Evolutionary conservation across 2,113 vertebrate species (phyloP).

Genomic region (Bungarus multicinctus): DNA sequence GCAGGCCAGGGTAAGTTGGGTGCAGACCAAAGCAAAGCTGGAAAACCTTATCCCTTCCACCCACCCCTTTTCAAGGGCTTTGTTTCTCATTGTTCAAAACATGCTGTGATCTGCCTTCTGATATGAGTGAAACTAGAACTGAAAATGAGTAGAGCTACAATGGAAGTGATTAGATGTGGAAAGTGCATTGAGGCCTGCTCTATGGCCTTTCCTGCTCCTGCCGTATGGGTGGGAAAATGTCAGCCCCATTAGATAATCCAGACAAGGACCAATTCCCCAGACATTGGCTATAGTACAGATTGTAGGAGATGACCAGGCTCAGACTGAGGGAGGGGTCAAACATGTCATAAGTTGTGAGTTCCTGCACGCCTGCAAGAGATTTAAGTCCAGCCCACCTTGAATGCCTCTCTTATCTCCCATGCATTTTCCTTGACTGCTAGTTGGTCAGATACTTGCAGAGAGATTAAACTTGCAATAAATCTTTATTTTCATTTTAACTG

Average conservation of each 20-base stretch:
- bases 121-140: neutral
- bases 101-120: neutral
- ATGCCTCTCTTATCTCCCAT: too few species aligned
- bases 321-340: too few species aligned
- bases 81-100: neutral
- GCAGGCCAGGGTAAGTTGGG: slow-evolving; percentile 88
- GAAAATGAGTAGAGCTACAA: neutral
- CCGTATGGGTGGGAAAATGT: slow-evolving; percentile 1
- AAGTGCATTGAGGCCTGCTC: neutral
- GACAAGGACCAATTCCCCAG: neutral
- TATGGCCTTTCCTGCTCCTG: too few species aligned
- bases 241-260: neutral
- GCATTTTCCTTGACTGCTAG: too few species aligned
- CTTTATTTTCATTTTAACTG: too few species aligned
- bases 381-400: too few species aligned
- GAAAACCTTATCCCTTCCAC: neutral
- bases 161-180: neutral
- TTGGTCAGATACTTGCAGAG: too few species aligned
- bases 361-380: too few species aligned
- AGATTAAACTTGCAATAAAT: too few species aligned
- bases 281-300: neutral
- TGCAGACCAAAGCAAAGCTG: neutral
- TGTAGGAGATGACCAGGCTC: too few species aligned
- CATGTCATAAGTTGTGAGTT: too few species aligned
- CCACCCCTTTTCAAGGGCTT: neutral